phyloP scores from a whole-genome alignment of 2,113 vertebrate species.

The Diadophis punctatus region DNA sequence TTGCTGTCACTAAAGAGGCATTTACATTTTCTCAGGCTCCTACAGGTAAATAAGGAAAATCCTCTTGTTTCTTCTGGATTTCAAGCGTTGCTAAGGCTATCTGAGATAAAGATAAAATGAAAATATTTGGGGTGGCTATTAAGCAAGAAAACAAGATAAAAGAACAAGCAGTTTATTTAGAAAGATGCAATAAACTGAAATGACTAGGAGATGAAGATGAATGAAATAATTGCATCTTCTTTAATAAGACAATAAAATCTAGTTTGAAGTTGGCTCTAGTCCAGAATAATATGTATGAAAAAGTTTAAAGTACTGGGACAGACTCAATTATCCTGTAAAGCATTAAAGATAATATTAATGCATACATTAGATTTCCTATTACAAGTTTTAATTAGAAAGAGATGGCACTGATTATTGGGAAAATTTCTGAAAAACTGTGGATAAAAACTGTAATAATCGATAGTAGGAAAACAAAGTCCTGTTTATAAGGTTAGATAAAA shows the following conservation, averaged over 20 bases:
- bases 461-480: neutral
- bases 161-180: neutral
- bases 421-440: neutral
- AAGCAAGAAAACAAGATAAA: neutral
- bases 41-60: slow-evolving; percentile 18
- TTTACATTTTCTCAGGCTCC: fast-evolving
- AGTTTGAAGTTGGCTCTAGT: neutral
- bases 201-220: neutral
- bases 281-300: neutral
- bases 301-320: neutral
- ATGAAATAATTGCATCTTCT: neutral
- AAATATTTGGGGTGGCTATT: neutral
- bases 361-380: neutral
- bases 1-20: neutral
- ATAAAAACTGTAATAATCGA: neutral
- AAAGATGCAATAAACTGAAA: neutral
- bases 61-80: neutral
- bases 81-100: neutral
- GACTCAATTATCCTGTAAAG: neutral
- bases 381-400: neutral
- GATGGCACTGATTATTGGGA: neutral
- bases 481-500: neutral
- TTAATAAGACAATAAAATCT: neutral
- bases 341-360: neutral
- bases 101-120: neutral